Evolutionary conservation across 2,797 vertebrate genomes (phyloP).

Genomic region (Poecile montanus): DNA sequence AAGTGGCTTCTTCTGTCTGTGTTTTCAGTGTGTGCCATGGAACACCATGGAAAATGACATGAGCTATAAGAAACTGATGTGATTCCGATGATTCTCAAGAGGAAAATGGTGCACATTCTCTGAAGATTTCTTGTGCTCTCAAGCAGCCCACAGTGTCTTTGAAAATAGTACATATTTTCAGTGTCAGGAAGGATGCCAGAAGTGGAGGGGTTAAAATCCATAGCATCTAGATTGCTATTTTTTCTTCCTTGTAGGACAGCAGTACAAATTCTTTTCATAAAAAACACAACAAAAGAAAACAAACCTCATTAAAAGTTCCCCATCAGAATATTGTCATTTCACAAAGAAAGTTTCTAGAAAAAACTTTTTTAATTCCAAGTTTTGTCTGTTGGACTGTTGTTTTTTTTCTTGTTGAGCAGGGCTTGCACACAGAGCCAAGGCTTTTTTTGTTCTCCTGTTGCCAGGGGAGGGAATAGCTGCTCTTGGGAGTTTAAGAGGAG

Average conservation of each 20-base stretch:
- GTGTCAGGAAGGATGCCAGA: not conserved
- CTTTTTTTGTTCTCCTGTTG: accelerated
- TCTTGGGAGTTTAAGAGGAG: not conserved
- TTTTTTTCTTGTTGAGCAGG: not conserved
- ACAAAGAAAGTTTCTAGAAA: not conserved
- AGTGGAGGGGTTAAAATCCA: not conserved
- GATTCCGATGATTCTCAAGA: not conserved
- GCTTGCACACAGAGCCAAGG: not conserved
- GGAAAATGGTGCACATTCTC: not conserved
- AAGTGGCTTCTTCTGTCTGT: not conserved
- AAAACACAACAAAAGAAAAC: not conserved
- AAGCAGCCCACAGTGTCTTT: not conserved
- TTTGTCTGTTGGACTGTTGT: not conserved
- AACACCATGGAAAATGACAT: not conserved
- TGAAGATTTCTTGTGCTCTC: not conserved
- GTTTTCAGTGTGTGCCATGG: not conserved
- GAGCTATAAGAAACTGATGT: not conserved
- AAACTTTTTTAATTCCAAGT: not conserved
- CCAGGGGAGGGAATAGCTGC: not conserved
- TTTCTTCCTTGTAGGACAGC: no score
- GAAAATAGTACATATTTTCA: not conserved
- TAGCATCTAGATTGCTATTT: not conserved
- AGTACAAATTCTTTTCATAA: not conserved
- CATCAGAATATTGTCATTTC: not conserved
- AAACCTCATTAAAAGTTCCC: not conserved